These are phyloP conservation scores for Psilopsiagon aurifrons DNA, from an alignment of 2,113 vertebrate genomes.

Conservation along the genomic window DNA sequence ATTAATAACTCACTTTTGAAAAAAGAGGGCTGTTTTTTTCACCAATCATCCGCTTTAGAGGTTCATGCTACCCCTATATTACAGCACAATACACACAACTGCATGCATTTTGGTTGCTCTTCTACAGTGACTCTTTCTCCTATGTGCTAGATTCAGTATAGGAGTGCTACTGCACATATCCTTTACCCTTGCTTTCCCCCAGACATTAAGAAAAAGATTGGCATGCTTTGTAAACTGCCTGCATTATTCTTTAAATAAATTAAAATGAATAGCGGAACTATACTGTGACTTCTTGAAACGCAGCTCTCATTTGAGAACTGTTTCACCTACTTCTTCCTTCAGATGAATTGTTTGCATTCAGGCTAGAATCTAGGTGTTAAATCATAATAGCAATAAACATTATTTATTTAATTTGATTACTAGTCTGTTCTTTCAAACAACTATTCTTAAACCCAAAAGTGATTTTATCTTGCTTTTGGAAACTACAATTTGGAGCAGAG, in stretches of 20 bases:
- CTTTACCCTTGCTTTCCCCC: background rate
- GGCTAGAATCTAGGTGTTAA: background rate
- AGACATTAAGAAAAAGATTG: background rate
- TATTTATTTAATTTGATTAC: background rate
- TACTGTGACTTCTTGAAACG: background rate
- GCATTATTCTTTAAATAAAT: background rate
- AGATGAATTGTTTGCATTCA: background rate
- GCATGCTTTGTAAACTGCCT: background rate
- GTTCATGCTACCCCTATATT: rapidly evolving
- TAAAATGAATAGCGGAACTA: background rate
- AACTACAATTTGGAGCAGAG: background rate
- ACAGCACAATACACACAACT: background rate
- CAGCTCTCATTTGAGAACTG: background rate
- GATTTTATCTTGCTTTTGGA: background rate
- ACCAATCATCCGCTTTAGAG: background rate
- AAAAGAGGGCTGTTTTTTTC: background rate
- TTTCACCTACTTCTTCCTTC: background rate
- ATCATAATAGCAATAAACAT: background rate
- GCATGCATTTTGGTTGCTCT: background rate
- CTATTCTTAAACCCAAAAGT: background rate
- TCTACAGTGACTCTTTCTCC: background rate
- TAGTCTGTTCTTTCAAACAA: background rate
- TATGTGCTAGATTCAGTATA: rapidly evolving
- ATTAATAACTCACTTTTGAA: background rate
- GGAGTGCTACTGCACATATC: background rate